Base-by-base conservation (phyloP, 2,888 invertebrate species). In the Hydropsyche betteni region DNA sequence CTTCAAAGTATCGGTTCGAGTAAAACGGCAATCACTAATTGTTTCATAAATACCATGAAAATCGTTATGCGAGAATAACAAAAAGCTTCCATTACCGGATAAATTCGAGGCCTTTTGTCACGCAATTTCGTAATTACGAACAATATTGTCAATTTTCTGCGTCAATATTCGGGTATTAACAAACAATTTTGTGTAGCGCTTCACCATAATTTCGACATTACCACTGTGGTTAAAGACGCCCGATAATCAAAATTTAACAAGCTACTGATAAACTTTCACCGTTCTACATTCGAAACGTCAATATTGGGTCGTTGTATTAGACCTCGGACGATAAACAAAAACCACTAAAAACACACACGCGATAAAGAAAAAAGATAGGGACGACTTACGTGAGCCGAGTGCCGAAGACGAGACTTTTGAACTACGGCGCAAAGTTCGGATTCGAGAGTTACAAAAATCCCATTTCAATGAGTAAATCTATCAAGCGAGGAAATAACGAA, bases 401-500 rank as follows among this genome's bases (percentile, higher is more conserved):
- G 44, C 44, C 10, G 24, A 69, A 38, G 51, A 50, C 24, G 53
- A 69, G 50, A 69, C 52, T 69, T 52, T 51, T 52, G 34, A 68
- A 69, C 73, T 24, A 51, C 34, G n/a, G 74, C 58, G 5, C 64
- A 50, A 34, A 55, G 16, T 74, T 24, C 68, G 14, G 53, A 14
- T n/a, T 16, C 69, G 14, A 24, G 36, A 55, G 24, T 38, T 4
- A 24, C 51, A 68, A 24, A 61, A 33, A 50, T 70, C 74, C 10
- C 69, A 53, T 61, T 36, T 68, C 34, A 69, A 44, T 68, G 72
- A 69, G 44, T 76, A 69, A 44, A 36, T 69, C 68, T 64, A 64
- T 64, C 64, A 64, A 64, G 64, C 36, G 64, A 64, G 64, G 34
- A 64, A 64, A 64, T 64, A 64, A 34, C 64, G 36, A 64, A 64